Evolutionary conservation across 2,888 invertebrate species (phyloP), one percentile per base, ranked within the genome.

Genomic region (Drosophila kambysellisi): DNA sequence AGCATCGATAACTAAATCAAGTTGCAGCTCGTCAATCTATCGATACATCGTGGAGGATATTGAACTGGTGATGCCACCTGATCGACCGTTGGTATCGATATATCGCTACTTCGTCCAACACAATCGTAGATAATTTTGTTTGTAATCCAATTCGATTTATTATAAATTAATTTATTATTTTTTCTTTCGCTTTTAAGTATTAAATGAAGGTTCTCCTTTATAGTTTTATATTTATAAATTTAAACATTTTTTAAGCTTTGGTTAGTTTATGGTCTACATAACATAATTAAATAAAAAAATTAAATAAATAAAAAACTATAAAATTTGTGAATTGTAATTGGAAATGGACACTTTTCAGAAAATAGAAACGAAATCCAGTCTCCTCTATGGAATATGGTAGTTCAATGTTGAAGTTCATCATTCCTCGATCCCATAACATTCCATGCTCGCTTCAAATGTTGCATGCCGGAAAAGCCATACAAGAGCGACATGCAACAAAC

Each of bases 381-480:
- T n/a, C n/a, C 9, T n/a, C n/a, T 41, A 4, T 41, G 4, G 9
- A 9, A n/a, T 41, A n/a, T 41, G n/a, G 9, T 41, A n/a, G n/a
- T n/a, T n/a, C 9, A 9, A 9, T 9, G n/a, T 4, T 39, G 17
- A 9, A 41, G 17, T 8, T 17, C 39, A 41, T 41, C 9, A 41
- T 9, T 41, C 8, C 17, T 17, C 48, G 70, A 53, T 61, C 37
- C 30, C 5, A 43, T n/a, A 61, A 43, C 59, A 64, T 52, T 62
- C 37, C 64, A 33, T 46, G 51, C 46, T 56, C 32, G 15, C n/a
- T 17, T 52, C 32, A 48, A 67, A 51, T 46, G 54, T 59, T 33
- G 37, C 51, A 69, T 72, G 35, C 52, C 32, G 30, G 32, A 52
- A 62, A 59, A 41, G 30, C 48, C 41, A 30, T 50, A 62, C 58